phyloP scores from a whole-genome alignment of 2,113 vertebrate genomes.

The Poicephalus gulielmi region DNA sequence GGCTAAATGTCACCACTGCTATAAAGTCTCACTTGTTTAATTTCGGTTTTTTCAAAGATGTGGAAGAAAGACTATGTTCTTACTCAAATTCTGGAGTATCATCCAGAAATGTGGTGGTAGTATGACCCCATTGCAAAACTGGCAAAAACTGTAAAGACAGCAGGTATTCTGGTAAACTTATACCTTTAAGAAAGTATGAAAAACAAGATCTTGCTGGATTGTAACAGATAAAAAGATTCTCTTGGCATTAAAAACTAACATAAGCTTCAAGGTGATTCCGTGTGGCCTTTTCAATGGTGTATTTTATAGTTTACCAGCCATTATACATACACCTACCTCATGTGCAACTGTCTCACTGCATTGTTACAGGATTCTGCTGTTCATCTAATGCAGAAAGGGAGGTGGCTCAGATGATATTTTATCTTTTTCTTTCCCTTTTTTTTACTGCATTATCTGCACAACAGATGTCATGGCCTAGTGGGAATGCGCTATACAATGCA shows the following conservation, averaged over 20 bases:
- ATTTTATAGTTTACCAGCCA: background rate
- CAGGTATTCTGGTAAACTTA: background rate
- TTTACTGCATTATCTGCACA: background rate
- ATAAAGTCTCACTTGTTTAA: background rate
- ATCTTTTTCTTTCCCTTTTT: background rate
- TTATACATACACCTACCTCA: background rate
- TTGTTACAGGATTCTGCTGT: background rate
- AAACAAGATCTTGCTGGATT: background rate
- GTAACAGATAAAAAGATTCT: background rate
- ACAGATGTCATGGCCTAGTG: background rate
- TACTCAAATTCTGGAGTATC: background rate
- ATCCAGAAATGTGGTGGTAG: background rate
- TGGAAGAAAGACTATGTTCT: background rate
- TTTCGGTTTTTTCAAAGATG: background rate
- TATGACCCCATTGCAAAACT: background rate
- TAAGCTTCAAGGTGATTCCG: background rate
- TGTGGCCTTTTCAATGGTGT: background rate
- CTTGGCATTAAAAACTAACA: background rate
- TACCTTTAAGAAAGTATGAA: background rate
- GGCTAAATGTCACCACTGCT: background rate
- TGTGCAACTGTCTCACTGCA: background rate
- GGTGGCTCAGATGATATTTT: background rate
- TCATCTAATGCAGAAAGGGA: background rate
- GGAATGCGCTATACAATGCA: background rate
- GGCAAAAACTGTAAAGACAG: background rate